Evolutionary conservation across 2,797 vertebrate genomes (phyloP).

Genomic region (Gymnodraco acuticeps): DNA sequence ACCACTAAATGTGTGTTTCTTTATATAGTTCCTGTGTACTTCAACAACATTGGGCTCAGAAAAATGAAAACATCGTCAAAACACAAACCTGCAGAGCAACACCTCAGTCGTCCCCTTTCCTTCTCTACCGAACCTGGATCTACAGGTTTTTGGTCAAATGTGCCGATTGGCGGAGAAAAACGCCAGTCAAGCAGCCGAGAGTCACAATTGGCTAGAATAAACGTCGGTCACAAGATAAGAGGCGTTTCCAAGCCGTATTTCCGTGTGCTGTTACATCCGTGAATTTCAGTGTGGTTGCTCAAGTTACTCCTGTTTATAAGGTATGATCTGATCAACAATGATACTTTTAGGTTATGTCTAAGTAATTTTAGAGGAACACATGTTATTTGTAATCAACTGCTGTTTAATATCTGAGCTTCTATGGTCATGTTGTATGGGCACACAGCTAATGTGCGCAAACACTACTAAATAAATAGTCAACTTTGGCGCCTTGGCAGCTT

Average conservation of each 20-base stretch:
- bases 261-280: conserved; percentile 31
- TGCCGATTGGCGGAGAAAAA: conserved; percentile 69
- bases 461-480: not conserved
- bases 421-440: not conserved
- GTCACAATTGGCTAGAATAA: conserved; percentile 53
- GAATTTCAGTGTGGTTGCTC: not conserved
- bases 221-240: conserved; percentile 45
- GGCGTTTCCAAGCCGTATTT: conserved; percentile 36
- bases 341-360: not conserved
- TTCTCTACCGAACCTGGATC: conserved; percentile 63
- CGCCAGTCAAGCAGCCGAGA: accelerated
- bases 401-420: not conserved
- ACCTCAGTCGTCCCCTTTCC: conserved; percentile 60
- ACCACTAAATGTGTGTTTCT: accelerated
- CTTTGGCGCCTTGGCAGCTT: conserved; percentile 74
- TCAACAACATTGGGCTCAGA: not conserved
- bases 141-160: accelerated
- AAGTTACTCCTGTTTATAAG: conserved; percentile 20
- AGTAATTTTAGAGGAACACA: accelerated
- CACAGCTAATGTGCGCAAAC: conserved; percentile 1
- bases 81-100: conserved; percentile 68
- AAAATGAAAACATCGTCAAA: conserved; percentile 33
- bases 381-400: not conserved
- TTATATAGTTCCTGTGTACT: not conserved
- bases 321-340: not conserved